A percentile compares a stretch with the other conserved stretches of the same genome.
phyloP scores from a whole-genome alignment of 2,797 vertebrate genomes.

The Melanotaenia pygmaea region DNA sequence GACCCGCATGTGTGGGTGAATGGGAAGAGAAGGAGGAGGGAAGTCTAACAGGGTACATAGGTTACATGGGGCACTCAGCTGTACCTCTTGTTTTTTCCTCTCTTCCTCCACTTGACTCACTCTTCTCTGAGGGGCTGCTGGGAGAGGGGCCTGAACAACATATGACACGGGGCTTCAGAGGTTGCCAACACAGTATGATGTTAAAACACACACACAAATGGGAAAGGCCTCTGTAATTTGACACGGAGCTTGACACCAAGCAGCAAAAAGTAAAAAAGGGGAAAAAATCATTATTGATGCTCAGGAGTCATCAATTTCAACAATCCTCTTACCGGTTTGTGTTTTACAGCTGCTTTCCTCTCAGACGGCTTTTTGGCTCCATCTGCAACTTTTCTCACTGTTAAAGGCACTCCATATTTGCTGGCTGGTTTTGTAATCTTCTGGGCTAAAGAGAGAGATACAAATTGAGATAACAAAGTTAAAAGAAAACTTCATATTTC shows the following conservation, averaged over 20 bases:
- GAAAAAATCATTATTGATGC: not conserved
- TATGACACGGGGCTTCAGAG: constrained; percentile 88
- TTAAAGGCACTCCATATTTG: constrained; percentile 98
- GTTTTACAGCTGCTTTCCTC: constrained; percentile 84
- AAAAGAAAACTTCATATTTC: not conserved
- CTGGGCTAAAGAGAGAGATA: constrained; percentile 82
- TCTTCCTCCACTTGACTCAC: constrained; percentile 88
- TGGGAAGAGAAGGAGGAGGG: constrained; percentile 33
- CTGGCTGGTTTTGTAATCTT: constrained; percentile 97
- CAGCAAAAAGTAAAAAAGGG: not conserved
- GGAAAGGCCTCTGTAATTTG: constrained; percentile 23
- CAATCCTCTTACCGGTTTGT: constrained; percentile 84
- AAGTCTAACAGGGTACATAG: constrained; percentile 37
- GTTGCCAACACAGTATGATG: constrained; percentile 45
- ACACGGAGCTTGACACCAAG: constrained; percentile 11
- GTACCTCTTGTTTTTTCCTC: constrained; percentile 92
- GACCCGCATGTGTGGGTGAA: constrained; percentile 65
- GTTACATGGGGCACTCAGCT: constrained; percentile 65
- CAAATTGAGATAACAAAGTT: constrained; percentile 1
- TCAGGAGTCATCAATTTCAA: not conserved
- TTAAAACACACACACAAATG: constrained; percentile 38
- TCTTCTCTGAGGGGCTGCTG: constrained; percentile 87
- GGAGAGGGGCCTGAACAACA: constrained; percentile 88
- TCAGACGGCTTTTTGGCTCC: constrained; percentile 84
- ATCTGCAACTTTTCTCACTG: constrained; percentile 83